phyloP scores from a whole-genome alignment of 1,140 invertebrate genomes.

The Cyrtorhinus lividipennis region DNA sequence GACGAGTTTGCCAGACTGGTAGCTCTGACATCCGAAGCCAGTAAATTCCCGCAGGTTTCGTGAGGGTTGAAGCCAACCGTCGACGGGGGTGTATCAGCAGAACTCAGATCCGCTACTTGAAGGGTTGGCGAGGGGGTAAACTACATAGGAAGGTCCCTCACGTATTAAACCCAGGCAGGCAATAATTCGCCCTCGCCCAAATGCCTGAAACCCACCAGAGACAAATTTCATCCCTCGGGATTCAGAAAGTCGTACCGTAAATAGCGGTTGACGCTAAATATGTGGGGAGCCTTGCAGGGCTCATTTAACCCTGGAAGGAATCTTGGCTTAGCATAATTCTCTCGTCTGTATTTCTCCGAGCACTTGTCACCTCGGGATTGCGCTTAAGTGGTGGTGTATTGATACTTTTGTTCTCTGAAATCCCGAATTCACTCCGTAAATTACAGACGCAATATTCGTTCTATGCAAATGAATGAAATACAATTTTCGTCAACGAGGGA shows the following conservation, averaged over 20 bases:
- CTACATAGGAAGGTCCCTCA: no score
- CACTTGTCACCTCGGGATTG: conserved; percentile 12
- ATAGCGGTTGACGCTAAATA: conserved; percentile 13
- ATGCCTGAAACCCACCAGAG: neutral
- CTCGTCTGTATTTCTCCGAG: conserved; percentile 7
- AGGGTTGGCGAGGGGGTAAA: no score
- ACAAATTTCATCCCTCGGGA: conserved; percentile 3
- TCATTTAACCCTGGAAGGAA: conserved; percentile 5
- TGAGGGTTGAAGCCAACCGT: no score
- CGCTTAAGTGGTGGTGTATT: neutral
- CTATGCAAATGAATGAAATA: no score
- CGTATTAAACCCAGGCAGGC: conserved; percentile 14
- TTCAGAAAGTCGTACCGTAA: conserved; percentile 15
- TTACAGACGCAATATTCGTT: no score
- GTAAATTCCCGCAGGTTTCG: neutral
- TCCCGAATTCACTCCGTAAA: no score
- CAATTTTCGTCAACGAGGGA: no score
- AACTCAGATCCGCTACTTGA: no score
- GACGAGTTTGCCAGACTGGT: no score
- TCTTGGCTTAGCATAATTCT: conserved; percentile 11
- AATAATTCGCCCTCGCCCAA: conserved; percentile 7
- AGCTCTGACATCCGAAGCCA: no score
- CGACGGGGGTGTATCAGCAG: no score
- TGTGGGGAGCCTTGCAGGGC: neutral
- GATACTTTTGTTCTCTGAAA: neutral